These are phyloP conservation scores for Drosophila acutilabella DNA, from an alignment of 2,888 invertebrate species.

Conservation along the genomic window DNA sequence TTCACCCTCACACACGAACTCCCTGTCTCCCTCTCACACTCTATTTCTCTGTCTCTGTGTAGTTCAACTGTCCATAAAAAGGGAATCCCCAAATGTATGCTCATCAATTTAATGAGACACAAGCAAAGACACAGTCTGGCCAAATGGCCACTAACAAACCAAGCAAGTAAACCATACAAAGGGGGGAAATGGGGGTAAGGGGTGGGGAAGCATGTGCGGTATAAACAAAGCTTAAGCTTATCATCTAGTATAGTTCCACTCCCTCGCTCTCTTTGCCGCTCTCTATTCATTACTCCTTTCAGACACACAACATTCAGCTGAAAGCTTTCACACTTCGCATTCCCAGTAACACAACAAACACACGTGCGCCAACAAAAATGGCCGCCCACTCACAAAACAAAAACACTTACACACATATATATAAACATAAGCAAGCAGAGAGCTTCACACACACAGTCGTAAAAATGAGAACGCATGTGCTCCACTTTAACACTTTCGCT, in stretches of 20 bases:
- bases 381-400: constrained; percentile 40
- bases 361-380: constrained; percentile 55
- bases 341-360: constrained; percentile 45
- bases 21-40: neutral
- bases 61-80: constrained; percentile 37
- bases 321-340: constrained; percentile 40
- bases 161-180: constrained; percentile 52
- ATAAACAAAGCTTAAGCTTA: constrained; percentile 40
- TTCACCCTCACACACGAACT: constrained; percentile 8
- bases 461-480: constrained; percentile 64
- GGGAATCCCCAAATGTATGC: constrained; percentile 73
- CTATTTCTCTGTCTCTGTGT: neutral
- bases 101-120: constrained; percentile 67
- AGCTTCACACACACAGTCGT: constrained; percentile 13
- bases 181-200: neutral
- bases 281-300: constrained; percentile 50
- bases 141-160: constrained; percentile 51
- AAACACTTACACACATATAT: constrained; percentile 10
- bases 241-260: constrained; percentile 5
- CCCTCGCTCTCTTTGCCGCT: constrained; percentile 1
- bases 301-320: constrained; percentile 56
- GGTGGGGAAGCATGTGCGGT: constrained; percentile 1
- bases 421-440: constrained; percentile 3
- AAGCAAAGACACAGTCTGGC: constrained; percentile 34
- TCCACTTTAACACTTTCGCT: constrained; percentile 77